Base-by-base conservation (phyloP, 2,888 invertebrate species). In the Quadroppia sp. region DNA sequence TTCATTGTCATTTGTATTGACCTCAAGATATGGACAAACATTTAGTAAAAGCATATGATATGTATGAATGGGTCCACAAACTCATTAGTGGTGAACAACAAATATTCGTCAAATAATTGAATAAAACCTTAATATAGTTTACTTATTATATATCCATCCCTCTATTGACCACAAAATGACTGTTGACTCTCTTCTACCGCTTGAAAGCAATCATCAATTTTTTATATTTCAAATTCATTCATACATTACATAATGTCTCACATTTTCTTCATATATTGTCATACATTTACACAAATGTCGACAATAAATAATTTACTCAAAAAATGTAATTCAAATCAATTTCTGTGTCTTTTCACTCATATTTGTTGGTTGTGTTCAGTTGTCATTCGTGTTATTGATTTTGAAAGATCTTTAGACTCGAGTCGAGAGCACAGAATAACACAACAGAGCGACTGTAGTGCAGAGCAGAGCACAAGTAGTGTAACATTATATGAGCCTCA, bases 281-380 rank as follows among this genome's bases (percentile, higher is more conserved):
- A 40, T 32, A 32, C 61, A 36, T 3, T 17, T 64, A 20, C 36
- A 64, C 36, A 64, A 40, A 36, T 64, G 28, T 23, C 30, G 20
- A n/a, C 40, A 64, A 64, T 64, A 64, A 64, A 64, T 64, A 64
- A 64, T 64, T 64, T 64, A n/a, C n/a, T n/a, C 23, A 17, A 64
- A 64, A 23, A 28, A 56, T 56, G 56, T 56, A 40, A 64, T 30
- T 64, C 64, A 64, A 64, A 64, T 64, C 64, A 64, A 64, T 64
- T 56, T 56, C 28, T 28, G 56, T 56, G 28, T 13, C 56, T 30
- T 56, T 56, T 56, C 56, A 28, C 15, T 56, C 45, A 2, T 6
- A 28, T 56, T 2, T 56, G 53, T 28, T 56, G 28, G 28, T 30
- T 53, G 53, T 25, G 23, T 28, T 7, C 17, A 53, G 64, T 64